These are phyloP conservation scores for Leucoraja ocellata DNA, from an alignment of 2,797 vertebrate species.

Conservation along the genomic window DNA sequence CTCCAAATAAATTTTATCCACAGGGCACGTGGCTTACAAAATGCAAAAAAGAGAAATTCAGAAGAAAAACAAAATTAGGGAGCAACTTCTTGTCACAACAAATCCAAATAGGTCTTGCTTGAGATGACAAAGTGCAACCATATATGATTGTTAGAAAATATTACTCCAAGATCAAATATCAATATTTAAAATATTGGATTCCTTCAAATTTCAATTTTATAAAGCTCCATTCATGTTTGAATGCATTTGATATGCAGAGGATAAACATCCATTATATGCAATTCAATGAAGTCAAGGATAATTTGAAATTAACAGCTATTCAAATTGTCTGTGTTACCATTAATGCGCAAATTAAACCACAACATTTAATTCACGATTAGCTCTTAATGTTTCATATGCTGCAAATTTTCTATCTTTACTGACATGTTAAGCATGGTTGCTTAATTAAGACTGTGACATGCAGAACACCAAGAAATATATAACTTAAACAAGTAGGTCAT, in stretches of 20 bases:
- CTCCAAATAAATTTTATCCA: background rate
- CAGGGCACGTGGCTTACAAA: slow-evolving; percentile 38
- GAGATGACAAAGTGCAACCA: background rate
- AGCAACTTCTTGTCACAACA: background rate
- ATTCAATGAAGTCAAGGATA: background rate
- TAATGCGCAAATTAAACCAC: too few species aligned
- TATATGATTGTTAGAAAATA: background rate
- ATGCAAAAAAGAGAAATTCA: background rate
- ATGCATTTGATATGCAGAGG: background rate
- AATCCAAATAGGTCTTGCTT: background rate
- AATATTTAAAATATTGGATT: background rate
- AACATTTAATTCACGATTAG: background rate
- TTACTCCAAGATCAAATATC: background rate
- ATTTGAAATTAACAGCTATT: background rate
- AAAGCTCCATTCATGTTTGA: background rate
- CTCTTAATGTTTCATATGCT: background rate
- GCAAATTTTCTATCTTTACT: background rate
- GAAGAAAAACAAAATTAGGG: background rate
- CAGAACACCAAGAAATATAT: background rate
- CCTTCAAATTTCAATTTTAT: background rate
- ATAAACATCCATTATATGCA: background rate
- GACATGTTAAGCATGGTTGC: background rate
- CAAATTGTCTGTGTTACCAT: background rate
- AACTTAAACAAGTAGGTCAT: background rate
- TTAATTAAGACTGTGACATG: background rate